Conservation (phyloP, 2,888 invertebrate species). For the Dryococelus australis region DNA sequence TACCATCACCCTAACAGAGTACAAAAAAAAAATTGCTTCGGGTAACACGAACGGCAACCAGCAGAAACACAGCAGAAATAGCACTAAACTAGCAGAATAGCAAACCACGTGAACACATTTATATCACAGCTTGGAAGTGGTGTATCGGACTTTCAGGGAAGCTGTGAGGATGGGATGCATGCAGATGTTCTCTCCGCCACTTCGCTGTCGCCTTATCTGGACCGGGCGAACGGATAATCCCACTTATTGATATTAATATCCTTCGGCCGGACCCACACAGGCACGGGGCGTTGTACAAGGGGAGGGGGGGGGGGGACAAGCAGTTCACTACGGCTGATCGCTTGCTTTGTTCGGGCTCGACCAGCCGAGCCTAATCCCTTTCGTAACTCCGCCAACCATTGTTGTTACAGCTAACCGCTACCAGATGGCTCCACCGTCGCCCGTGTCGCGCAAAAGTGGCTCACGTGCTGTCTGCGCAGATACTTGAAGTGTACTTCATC, state of each 20-base stretch:
- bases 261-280: neutral
- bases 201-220: neutral
- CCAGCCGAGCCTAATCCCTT: constrained; percentile 1
- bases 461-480: neutral
- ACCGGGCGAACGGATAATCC: neutral
- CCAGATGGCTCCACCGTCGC: constrained; percentile 31
- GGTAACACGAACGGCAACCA: too few species aligned
- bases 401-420: constrained; percentile 32
- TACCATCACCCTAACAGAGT: too few species aligned
- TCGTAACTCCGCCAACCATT: constrained; percentile 27
- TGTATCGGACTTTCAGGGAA: too few species aligned
- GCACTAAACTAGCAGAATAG: too few species aligned
- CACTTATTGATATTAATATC: constrained; percentile 29
- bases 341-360: constrained; percentile 26
- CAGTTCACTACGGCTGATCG: constrained; percentile 28
- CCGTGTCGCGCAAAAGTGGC: neutral
- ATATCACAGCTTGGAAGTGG: too few species aligned
- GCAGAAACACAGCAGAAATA: too few species aligned
- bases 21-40: too few species aligned
- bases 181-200: neutral
- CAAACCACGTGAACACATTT: too few species aligned
- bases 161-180: neutral
- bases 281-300: neutral
- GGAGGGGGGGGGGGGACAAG: neutral
- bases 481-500: too few species aligned